These are phyloP conservation scores for Spinibarbus caldwelli DNA, from an alignment of 2,797 vertebrate genomes.

Conservation along the genomic window DNA sequence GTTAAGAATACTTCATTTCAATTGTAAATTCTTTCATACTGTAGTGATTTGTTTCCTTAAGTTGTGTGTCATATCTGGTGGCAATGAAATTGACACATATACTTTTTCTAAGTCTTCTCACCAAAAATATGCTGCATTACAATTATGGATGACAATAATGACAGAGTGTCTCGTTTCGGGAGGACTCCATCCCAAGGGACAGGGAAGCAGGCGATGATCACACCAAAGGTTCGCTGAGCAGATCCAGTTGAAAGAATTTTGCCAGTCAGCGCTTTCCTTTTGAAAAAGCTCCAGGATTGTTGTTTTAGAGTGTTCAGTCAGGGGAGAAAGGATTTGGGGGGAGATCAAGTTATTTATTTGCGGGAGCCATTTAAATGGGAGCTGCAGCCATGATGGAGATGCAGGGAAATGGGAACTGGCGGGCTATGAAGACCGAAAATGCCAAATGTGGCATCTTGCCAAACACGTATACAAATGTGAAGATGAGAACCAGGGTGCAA, in stretches of 20 bases:
- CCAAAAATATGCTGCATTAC: neutral
- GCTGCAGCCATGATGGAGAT: constrained; percentile 69
- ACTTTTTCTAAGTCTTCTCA: neutral
- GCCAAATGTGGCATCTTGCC: constrained; percentile 71
- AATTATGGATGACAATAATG: constrained; percentile 45
- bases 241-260: constrained; percentile 77
- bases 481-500: constrained; percentile 48
- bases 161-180: constrained; percentile 41
- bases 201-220: constrained; percentile 73
- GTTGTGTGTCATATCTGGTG: neutral
- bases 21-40: neutral
- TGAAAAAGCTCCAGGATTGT: constrained; percentile 77
- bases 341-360: constrained; percentile 83
- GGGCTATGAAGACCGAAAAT: constrained; percentile 75
- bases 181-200: constrained; percentile 65
- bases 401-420: constrained; percentile 80
- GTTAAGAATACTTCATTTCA: neutral
- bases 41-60: neutral
- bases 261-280: constrained; percentile 81
- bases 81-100: neutral
- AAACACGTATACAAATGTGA: constrained; percentile 66
- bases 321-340: constrained; percentile 77
- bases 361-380: constrained; percentile 77
- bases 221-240: constrained; percentile 69
- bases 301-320: constrained; percentile 78